Conservation (phyloP, 2,888 invertebrate species). For the Andrena praecox region DNA sequence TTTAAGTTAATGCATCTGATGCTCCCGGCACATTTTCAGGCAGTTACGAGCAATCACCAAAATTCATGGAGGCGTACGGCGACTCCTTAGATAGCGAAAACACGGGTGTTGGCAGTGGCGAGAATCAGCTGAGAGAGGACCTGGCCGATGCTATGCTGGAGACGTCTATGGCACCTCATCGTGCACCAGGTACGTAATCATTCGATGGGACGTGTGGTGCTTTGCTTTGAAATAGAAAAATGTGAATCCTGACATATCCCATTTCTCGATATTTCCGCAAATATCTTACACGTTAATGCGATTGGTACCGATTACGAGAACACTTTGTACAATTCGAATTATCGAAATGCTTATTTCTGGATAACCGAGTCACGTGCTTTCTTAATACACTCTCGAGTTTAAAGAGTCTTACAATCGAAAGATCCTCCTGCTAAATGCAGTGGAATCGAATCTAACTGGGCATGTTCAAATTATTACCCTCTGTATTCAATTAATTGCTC, state of each 20-base stretch:
- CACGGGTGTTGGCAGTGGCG: slow-evolving; percentile 86
- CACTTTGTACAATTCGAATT: slow-evolving; percentile 11
- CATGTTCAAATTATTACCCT: background rate
- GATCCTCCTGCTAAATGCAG: slow-evolving; percentile 56
- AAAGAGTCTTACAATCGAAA: slow-evolving; percentile 37
- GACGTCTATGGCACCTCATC: slow-evolving; percentile 87
- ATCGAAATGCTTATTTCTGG: slow-evolving; percentile 12
- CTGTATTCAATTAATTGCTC: background rate
- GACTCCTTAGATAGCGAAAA: slow-evolving; percentile 82
- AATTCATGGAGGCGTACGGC: slow-evolving; percentile 91
- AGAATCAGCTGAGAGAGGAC: slow-evolving; percentile 94
- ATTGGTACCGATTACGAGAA: slow-evolving; percentile 5
- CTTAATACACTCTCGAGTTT: slow-evolving; percentile 16
- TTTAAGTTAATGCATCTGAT: background rate
- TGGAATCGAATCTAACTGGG: slow-evolving; percentile 15
- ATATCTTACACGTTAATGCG: slow-evolving; percentile 17
- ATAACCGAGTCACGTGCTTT: slow-evolving; percentile 5
- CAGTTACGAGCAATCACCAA: slow-evolving; percentile 96
- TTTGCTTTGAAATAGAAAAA: slow-evolving; percentile 53
- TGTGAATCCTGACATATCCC: slow-evolving; percentile 54
- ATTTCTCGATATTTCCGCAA: slow-evolving; percentile 27
- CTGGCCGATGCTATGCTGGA: slow-evolving; percentile 98
- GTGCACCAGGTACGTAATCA: slow-evolving; percentile 83
- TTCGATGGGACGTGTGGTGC: slow-evolving; percentile 37
- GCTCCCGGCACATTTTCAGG: slow-evolving; percentile 85